Base-by-base conservation (phyloP, 2,888 invertebrate genomes). In the Netelia fuscicornis region DNA sequence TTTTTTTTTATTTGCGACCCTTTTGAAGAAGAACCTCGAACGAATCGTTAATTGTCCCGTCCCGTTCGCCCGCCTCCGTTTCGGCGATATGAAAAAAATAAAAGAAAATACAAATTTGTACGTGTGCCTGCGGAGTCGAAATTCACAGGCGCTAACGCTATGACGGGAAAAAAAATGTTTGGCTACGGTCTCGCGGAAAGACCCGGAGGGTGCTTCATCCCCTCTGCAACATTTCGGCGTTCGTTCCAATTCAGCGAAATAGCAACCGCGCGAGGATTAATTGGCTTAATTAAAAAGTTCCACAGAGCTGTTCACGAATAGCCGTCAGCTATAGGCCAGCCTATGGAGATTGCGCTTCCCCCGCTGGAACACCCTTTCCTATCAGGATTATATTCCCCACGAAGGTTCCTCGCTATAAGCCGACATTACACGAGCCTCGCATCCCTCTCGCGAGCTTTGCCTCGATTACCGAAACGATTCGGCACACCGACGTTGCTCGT, bases 221-320 rank as follows among this genome's bases (percentile, higher is more conserved):
- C 20, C 71, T 80, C 37, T 72, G 48, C 30, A 72, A 60, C 54
- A 48, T 71, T 78, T 75, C 70, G 58, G 58, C 23, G 62, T 25
- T 81, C 68, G 56, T 81, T 25, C 74, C 64, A 62, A 52, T 85
- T 81, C 70, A 56, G 65, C 56, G 74, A 79, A 79, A 81, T 65
- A 75, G 72, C 70, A 23, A 65, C 56, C 62, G 76, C 60, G 68
- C 48, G 48, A 52, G 70, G 83, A 88, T 88, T 87, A 85, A 87
- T 86, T 88, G 87, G 86, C 86, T 87, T 86, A 87, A 88, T 88
- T 86, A 88, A 88, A 88, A 88, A 88, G 86, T 87, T 88, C 71
- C 20, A 64, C 86, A 72, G 70, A 20, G 70, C 78, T 67, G 54
- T 72, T 54, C 58, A 30, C 44, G 78, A 65, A 81, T 74, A 68